Evolutionary conservation across 2,888 invertebrate genomes (phyloP).

Genomic region (Epistrophe eligans): DNA sequence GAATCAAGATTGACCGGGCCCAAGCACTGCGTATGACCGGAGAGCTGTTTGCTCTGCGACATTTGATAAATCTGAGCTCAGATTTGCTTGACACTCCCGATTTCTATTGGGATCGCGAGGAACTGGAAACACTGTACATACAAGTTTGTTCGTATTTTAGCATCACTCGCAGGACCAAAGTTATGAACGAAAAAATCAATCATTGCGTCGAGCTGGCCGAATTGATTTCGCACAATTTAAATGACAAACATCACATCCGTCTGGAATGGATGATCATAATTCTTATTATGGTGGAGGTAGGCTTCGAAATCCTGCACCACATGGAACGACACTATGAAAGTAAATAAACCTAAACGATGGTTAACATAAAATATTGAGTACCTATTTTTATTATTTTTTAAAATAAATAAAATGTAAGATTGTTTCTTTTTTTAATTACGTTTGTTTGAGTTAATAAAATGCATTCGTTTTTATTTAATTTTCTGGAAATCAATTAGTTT

Average conservation of each 20-base stretch:
- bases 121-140: conserved; percentile 93
- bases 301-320: conserved; percentile 92
- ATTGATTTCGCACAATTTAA: conserved; percentile 94
- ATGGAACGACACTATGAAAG: conserved; percentile 86
- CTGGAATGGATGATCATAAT: conserved; percentile 99
- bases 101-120: conserved; percentile 98
- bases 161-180: conserved; percentile 94
- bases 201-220: conserved; percentile 97
- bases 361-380: conserved; percentile 25
- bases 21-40: conserved; percentile 91
- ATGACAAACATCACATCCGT: conserved; percentile 95
- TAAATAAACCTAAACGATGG: neutral
- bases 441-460: neutral
- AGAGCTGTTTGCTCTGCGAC: conserved; percentile 94
- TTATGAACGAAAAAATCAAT: conserved; percentile 97
- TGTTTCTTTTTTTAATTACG: neutral
- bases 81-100: conserved; percentile 98
- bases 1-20: conserved; percentile 86
- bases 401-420: conserved; percentile 18
- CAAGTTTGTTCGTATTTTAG: conserved; percentile 93
- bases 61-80: conserved; percentile 95
- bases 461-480: neutral
- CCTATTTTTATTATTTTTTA: neutral
- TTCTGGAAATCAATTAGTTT: neutral
- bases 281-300: conserved; percentile 97